Base-by-base conservation (phyloP, 2,113 vertebrate species). In the Mustela lutreola region DNA sequence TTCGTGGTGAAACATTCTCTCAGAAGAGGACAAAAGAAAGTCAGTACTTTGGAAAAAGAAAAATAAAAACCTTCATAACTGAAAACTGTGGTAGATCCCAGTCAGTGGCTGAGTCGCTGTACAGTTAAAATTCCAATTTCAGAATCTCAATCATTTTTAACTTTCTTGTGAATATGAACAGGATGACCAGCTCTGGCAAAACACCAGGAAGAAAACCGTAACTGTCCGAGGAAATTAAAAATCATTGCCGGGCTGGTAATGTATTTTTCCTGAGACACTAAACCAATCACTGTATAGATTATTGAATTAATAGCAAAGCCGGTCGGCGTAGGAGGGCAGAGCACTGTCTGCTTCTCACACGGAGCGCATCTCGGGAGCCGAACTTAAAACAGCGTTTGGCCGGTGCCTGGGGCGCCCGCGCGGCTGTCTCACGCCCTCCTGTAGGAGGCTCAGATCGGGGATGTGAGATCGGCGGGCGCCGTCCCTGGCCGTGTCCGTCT, bases 71-170 rank as follows among this genome's bases (percentile, higher is more conserved):
- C 12, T 78, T 22, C 73, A 5, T 83, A 71, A 83, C 31, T 48
- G 31, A 71, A 89, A 95, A 85, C n/a, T 7, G 10, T 48, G 67
- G 67, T 89, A 89, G 92, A 42, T 45, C 7, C 94, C 39, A 62
- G 70, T 62, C 82, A 63, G 62, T 92, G 26, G 97, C 91, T 94
- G 94, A 89, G 83, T 95, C 62, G 33, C 58, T 94, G 58, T 75
- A n/a, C 71, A 94, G 50, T 97, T 97, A 70, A 94, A 97, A 94
- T 82, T 94, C 92, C 97, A 19, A 93, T 94, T 97, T 91, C 70
- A 97, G 88, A 67, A 62, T 33, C 91, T 24, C 85, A 67, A 56
- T 92, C 89, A 70, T 95, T 96, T 85, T 39, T 81, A 93, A 50
- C 80, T 98, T 98, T 94, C 70, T 92, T 80, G 58, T 90, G 84